These are phyloP conservation scores for Gila robusta DNA, from an alignment of 2,797 vertebrate genomes.

Conservation along the genomic window DNA sequence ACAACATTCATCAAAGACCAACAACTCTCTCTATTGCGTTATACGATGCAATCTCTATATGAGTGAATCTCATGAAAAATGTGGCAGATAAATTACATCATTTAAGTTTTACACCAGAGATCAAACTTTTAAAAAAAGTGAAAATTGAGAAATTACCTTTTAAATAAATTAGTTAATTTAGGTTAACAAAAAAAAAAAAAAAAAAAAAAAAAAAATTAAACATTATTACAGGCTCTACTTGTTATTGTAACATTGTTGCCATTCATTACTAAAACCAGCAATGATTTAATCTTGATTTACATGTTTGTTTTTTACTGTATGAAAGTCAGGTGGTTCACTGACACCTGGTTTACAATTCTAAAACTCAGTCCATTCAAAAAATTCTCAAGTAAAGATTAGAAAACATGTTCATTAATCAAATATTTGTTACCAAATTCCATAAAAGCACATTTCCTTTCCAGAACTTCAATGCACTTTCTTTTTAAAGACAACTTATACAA, in stretches of 20 bases:
- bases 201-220: background rate
- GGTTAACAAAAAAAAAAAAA: background rate
- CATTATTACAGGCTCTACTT: constrained; percentile 17
- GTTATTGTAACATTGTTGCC: constrained; percentile 8
- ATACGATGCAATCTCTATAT: constrained; percentile 2
- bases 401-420: constrained; percentile 31
- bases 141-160: background rate
- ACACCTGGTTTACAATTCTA: constrained; percentile 26
- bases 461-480: constrained; percentile 20
- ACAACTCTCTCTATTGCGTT: constrained; percentile 1
- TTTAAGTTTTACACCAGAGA: background rate
- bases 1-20: constrained; percentile 24
- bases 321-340: constrained; percentile 2
- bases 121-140: constrained; percentile 1
- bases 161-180: background rate
- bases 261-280: constrained; percentile 33
- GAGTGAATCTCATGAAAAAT: background rate
- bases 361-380: constrained; percentile 22
- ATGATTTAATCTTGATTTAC: background rate
- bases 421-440: constrained; percentile 27
- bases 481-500: constrained; percentile 21
- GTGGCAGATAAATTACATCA: background rate
- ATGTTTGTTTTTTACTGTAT: constrained; percentile 4
- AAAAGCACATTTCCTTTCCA: constrained; percentile 14
- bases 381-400: constrained; percentile 26